Conservation (phyloP, 2,888 invertebrate genomes). For the Drosophila recens region DNA sequence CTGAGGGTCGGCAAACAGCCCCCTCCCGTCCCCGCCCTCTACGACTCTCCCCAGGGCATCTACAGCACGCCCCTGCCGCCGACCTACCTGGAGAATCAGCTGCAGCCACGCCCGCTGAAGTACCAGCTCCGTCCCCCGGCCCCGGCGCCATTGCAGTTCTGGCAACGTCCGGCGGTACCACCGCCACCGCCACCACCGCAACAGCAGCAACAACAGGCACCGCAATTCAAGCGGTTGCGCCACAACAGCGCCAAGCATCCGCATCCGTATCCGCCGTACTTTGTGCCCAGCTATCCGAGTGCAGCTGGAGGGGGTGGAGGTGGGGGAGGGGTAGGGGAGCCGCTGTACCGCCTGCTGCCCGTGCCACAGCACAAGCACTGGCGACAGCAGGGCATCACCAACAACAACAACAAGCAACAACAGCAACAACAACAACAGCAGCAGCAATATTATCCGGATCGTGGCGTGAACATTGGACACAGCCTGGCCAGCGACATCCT, state of each 20-base stretch:
- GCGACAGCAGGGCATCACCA: slow-evolving; percentile 58
- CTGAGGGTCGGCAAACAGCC: slow-evolving; percentile 17
- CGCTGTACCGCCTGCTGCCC: slow-evolving; percentile 59
- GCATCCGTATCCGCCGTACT: slow-evolving; percentile 68
- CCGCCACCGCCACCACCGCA: slow-evolving; percentile 31
- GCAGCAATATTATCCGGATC: slow-evolving; percentile 87
- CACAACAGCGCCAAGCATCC: slow-evolving; percentile 46
- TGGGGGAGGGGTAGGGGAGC: slow-evolving; percentile 34
- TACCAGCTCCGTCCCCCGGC: slow-evolving; percentile 5
- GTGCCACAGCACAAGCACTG: slow-evolving; percentile 63
- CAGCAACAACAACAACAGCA: slow-evolving; percentile 85
- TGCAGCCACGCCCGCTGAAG: slow-evolving; percentile 18
- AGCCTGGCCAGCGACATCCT: slow-evolving; percentile 85
- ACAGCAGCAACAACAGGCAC: slow-evolving; percentile 10
- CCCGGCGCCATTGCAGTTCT: slow-evolving; percentile 64
- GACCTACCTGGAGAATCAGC: slow-evolving; percentile 59
- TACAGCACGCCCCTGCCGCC: slow-evolving; percentile 59
- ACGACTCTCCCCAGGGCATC: slow-evolving; percentile 40
- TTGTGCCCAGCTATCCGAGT: slow-evolving; percentile 63
- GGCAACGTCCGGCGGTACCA: slow-evolving; percentile 60
- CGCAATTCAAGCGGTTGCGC: slow-evolving; percentile 65
- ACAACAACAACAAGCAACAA: too few relatives aligned
- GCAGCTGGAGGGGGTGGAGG: slow-evolving; percentile 40
- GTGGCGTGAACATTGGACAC: slow-evolving; percentile 85
- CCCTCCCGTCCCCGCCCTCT: slow-evolving; percentile 35